These are phyloP conservation scores for Turritopsis dohrnii DNA, from an alignment of 30 jellyfish, hydroid and myxozoan genomes.

Conservation along the genomic window DNA sequence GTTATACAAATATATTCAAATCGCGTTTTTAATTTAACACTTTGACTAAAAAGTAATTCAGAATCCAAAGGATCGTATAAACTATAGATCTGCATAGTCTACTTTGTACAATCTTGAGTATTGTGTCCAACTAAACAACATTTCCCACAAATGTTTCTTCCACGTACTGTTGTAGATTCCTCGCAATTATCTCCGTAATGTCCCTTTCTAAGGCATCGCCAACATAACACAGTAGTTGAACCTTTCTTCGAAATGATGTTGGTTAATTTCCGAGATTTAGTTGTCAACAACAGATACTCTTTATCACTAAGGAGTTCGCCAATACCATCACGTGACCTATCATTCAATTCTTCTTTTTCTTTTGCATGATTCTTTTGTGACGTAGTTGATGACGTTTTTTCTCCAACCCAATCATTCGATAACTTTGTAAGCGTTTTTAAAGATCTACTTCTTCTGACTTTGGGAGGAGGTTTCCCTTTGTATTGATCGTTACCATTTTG, in stretches of 20 bases:
- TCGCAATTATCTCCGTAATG: neutral
- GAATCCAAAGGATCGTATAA: too few relatives aligned
- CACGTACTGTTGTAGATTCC: slow-evolving; percentile 4
- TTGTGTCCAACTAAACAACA: slow-evolving; percentile 2
- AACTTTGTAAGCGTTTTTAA: neutral
- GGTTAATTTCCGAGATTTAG: neutral
- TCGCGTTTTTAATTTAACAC: too few relatives aligned
- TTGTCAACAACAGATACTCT: neutral
- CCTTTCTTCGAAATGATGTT: neutral
- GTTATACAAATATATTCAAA: neutral
- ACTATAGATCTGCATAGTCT: neutral
- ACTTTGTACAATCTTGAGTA: neutral
- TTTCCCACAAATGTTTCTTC: neutral
- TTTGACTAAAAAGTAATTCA: too few relatives aligned
- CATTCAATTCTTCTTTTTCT: too few relatives aligned
- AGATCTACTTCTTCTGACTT: neutral
- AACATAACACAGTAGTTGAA: neutral
- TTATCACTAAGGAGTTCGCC: too few relatives aligned
- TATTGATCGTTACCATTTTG: neutral
- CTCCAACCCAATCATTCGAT: too few relatives aligned
- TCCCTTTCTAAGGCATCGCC: neutral
- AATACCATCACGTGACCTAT: too few relatives aligned
- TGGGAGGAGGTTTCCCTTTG: neutral
- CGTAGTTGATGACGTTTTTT: too few relatives aligned
- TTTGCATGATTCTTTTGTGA: too few relatives aligned